Evolutionary conservation across 1,140 invertebrate species (phyloP), one percentile per base, ranked within the genome.

Genomic region (Nymphalis io): DNA sequence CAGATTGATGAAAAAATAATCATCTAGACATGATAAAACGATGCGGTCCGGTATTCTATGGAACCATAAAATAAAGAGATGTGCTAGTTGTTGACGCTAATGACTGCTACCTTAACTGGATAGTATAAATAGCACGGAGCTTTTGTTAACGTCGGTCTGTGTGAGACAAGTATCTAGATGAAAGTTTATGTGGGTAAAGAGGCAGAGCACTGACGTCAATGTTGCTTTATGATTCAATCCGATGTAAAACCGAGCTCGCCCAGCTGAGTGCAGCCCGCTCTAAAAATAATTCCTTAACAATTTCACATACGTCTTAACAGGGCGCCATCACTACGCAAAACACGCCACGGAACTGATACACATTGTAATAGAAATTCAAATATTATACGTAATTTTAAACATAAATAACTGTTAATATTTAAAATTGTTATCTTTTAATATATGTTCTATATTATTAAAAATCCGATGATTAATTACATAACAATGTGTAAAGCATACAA

Each of bases 261-360:
- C 87, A 88, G 84, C 85, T 89, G 85, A 89, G 80, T 85, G 83
- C 87, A 88, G 83, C 75, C 83, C 84, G 85, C 73, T 82, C 85
- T 88, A 87, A 84, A 87, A 84, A 89, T 89, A 88, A 78, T 80
- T 63, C 79, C 73, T 76, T 83, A 81, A 85, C 78, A 85, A 83
- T 87, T 82, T 84, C 76, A 81, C 80, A 82, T 80, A 82, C 76
- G 76, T 79, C 73, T 76, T 78, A 72, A 74, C 76, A 68, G 66
- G 72, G 78, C 71, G 75, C 78, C 68, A 64, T 60, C 20, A 44
- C 46, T 65, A 51, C 57, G 68, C 55, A 65, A 64, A 33, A 70
- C 65, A 64, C 38, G 39, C 68, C 58, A 62, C 27, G 51, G n/a
- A 53, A 62, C 62, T 63, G 15, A 55, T 67, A 60, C 38, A 18